Percentiles rank a stretch among this genome's conserved stretches.
These are phyloP conservation scores for Etheostoma spectabile DNA, from an alignment of 2,113 vertebrate genomes.

Conservation along the genomic window DNA sequence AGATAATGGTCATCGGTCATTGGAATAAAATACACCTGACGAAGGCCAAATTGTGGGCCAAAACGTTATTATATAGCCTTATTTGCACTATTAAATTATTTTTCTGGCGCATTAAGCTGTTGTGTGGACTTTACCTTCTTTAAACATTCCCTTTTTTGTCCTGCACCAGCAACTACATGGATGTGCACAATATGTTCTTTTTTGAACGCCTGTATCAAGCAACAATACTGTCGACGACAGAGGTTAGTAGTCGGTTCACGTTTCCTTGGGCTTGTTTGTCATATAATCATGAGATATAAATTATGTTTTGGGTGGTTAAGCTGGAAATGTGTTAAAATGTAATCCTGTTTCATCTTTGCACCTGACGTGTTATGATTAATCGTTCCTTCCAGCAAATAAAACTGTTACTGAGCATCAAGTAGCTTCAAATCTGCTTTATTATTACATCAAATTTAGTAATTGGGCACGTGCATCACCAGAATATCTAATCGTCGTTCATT, in stretches of 20 bases:
- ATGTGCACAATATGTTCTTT: too few relatives aligned
- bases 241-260: conserved; percentile 10
- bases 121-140: too few relatives aligned
- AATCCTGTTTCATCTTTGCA: conserved; percentile 11
- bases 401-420: conserved; percentile 9
- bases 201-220: not conserved
- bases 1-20: too few relatives aligned
- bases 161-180: too few relatives aligned
- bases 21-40: too few relatives aligned
- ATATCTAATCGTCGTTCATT: conserved; percentile 8
- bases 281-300: not conserved
- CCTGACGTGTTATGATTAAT: conserved; percentile 13
- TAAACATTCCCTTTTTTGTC: too few relatives aligned
- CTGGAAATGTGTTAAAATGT: not conserved
- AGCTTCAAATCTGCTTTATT: conserved; percentile 11
- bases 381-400: not conserved
- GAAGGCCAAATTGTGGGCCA: too few relatives aligned
- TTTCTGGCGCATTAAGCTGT: too few relatives aligned
- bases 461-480: not conserved
- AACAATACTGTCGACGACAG: not conserved
- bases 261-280: not conserved
- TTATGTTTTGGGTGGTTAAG: conserved; percentile 1
- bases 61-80: too few relatives aligned
- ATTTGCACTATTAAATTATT: too few relatives aligned
- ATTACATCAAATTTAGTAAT: not conserved